Base-by-base conservation (phyloP, 2,888 invertebrate species). In the Alsophila aescularia region DNA sequence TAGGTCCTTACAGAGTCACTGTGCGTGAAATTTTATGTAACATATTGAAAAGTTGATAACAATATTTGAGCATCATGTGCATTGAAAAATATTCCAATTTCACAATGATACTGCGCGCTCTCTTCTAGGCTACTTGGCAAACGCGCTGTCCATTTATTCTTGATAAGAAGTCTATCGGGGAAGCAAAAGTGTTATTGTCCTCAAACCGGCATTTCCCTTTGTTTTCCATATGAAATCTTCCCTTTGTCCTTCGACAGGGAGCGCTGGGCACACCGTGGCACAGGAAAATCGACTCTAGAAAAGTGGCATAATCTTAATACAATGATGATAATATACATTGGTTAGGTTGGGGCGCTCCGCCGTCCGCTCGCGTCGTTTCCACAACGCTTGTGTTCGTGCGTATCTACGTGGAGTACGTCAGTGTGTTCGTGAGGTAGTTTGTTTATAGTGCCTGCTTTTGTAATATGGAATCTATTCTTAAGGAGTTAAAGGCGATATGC, bases 261-360 rank as follows among this genome's bases (percentile, higher is more conserved):
- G 84, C 84, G 85, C 83, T 83, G 81, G 83, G 85, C 77, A 88
- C 86, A 83, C 77, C 83, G 79, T 70, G 79, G 79, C 76, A 84
- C 54, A 84, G 87, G 88, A 90, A 87, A 90, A 85, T 91, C 85
- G 80, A 87, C 90, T 90, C 83, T 90, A 90, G 87, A 89, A 91
- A 87, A 87, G 83, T 85, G 83, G 81, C 83, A 82, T 88, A 87
- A 81, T 87, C 83, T 82, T 88, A 87, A 81, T 87, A 87, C 79
- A 76, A 67, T 70, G 73, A 83, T 76, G 56, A 68, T 87, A 85
- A 87, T 87, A 83, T 85, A 87, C 76, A 75, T 77, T 85, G 76
- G 75, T 77, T 85, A 77, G 85, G 75, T 80, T 75, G 78, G 75
- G 75, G 70, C 79, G 82, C 82, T 83, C 77, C 70, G 82, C 72